phyloP scores from a whole-genome alignment of 37 sponge, comb jelly and placozoan species.

The Diacarnus erythraeanus region DNA sequence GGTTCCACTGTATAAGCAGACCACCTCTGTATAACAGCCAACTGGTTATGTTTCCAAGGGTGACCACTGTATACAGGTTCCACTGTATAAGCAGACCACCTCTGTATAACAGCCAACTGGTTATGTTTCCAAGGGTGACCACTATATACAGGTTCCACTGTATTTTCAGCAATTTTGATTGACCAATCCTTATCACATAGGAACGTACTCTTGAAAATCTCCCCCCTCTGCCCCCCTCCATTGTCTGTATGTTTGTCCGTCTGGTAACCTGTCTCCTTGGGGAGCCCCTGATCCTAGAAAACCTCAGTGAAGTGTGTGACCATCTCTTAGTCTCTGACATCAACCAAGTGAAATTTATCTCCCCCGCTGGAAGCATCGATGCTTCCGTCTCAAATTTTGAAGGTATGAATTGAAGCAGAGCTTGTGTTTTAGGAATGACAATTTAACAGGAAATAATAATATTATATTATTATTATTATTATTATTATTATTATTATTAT shows the following conservation, averaged over 20 bases:
- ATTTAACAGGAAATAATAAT: neutral
- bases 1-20: too few species aligned
- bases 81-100: too few species aligned
- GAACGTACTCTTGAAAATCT: slow-evolving; percentile 58
- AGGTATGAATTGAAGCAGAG: neutral
- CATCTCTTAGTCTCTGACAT: slow-evolving; percentile 73
- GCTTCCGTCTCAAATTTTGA: slow-evolving; percentile 35
- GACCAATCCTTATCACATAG: slow-evolving; percentile 40
- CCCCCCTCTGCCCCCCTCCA: slow-evolving; percentile 48
- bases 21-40: too few species aligned
- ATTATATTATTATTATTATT: neutral
- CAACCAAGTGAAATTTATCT: slow-evolving; percentile 60
- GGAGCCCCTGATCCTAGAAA: slow-evolving; percentile 45
- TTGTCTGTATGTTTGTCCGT: slow-evolving; percentile 45
- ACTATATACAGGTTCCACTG: too few species aligned
- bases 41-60: too few species aligned
- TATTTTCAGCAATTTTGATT: too few species aligned
- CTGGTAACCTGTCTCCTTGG: slow-evolving; percentile 56
- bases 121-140: too few species aligned
- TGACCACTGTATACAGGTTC: too few species aligned
- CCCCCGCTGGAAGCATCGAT: slow-evolving; percentile 20
- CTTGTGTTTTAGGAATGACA: too few species aligned
- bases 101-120: too few species aligned
- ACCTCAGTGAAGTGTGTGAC: slow-evolving; percentile 57
- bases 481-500: too few species aligned